Percentiles rank a stretch among this genome's conserved stretches.
phyloP scores from a whole-genome alignment of 2,113 vertebrate species.

The Nothobranchius furzeri region DNA sequence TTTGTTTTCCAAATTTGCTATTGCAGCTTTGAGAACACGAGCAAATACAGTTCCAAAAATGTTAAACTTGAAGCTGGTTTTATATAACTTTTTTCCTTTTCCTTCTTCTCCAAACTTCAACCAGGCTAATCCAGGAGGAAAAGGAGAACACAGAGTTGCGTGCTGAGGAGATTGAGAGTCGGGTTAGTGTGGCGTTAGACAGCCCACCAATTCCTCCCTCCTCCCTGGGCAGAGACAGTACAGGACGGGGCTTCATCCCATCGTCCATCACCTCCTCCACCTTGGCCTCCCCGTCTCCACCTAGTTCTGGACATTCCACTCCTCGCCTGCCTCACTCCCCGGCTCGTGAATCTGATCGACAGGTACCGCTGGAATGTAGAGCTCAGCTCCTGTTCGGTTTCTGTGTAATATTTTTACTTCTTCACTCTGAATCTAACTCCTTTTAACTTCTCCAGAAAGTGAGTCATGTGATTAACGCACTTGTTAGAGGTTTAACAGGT shows the following conservation, averaged over 20 bases:
- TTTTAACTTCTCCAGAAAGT: constrained; percentile 37
- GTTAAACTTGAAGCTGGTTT: too few species aligned
- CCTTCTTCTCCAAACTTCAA: too few species aligned
- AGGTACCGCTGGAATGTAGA: constrained; percentile 63
- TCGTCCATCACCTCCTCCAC: constrained; percentile 92
- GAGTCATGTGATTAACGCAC: constrained; percentile 38
- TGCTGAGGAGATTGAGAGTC: constrained; percentile 90
- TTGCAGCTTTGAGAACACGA: background rate
- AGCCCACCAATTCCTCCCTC: constrained; percentile 82
- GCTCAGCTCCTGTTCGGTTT: constrained; percentile 9
- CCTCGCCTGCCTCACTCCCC: constrained; percentile 90
- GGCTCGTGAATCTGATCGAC: constrained; percentile 85
- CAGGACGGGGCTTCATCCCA: constrained; percentile 84
- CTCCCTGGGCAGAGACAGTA: constrained; percentile 75
- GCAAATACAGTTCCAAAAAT: background rate
- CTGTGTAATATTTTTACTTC: constrained; percentile 23
- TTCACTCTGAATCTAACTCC: constrained; percentile 8
- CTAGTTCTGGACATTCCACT: constrained; percentile 91
- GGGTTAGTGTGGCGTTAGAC: constrained; percentile 87
- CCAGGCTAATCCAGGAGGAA: constrained; percentile 92
- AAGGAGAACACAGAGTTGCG: constrained; percentile 91
- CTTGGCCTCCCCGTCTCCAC: constrained; percentile 90
- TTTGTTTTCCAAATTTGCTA: too few species aligned
- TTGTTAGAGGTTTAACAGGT: background rate
- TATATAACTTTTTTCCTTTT: too few species aligned